Base-by-base conservation (phyloP, 1,140 invertebrate species). In the Halyomorpha halys region DNA sequence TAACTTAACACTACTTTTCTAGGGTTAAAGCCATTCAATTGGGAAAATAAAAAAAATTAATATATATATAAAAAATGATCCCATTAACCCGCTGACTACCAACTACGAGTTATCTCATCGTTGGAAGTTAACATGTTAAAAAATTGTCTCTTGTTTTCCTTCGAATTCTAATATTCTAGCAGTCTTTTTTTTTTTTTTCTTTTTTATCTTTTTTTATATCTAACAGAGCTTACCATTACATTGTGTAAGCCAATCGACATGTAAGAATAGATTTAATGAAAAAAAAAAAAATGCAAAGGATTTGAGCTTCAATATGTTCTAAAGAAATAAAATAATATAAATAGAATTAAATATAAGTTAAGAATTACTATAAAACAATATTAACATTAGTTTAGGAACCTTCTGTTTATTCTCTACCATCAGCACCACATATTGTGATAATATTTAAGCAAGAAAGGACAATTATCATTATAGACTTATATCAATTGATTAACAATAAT, bases 361-460 rank as follows among this genome's bases (percentile, higher is more conserved):
- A 18, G 21, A 19, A 18, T 11, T 49, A 18, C 3, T 16, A 56
- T 1, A 23, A 56, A 56, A 56, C 18, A 25, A 25, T 25, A 56
- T 23, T 23, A 56, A 56, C 4, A 56, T 11, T 9, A 56, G 3
- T 25, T 23, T 56, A 56, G 53, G 53, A 49, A 49, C 47, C 47
- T 19, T 49, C 47, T 19, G 47, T 56, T 25, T 13, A 16, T 56
- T 56, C 53, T 56, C 23, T 56, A 56, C 53, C 53, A 56, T 56
- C 23, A 56, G 53, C 53, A 56, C 53, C 53, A 56, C 23, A 23
- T 56, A 5, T 5, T 13, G 21, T 30, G 15, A 56, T 23, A 56
- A 49, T 21, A 3, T 19, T 19, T 18, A 49, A 19, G 47, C n/a
- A 21, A 49, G 21, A 21, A 21, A 2, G 18, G 18, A 47, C 5